A percentile compares a stretch with the other conserved stretches of the same genome.
Conservation (phyloP, 2,888 invertebrate genomes). For the Pterobdella sp. region DNA sequence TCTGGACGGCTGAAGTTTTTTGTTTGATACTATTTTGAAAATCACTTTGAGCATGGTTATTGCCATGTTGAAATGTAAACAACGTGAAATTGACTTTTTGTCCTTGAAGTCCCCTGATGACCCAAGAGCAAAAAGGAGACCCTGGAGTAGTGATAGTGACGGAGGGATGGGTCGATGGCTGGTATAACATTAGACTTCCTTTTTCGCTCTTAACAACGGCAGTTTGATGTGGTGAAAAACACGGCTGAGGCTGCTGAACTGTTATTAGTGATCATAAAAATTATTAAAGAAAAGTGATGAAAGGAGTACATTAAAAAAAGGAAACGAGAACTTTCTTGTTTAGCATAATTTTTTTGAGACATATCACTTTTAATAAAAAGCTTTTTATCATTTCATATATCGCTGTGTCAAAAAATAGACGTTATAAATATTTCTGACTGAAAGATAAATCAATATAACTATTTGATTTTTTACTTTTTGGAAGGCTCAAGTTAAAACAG, state of each 20-base stretch:
- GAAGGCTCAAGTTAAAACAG: too few relatives aligned
- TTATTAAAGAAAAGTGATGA: neutral
- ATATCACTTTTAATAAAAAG: too few relatives aligned
- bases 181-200: neutral
- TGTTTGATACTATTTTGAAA: neutral
- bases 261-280: neutral
- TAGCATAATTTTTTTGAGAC: too few relatives aligned
- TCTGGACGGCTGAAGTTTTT: too few relatives aligned
- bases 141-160: constrained; percentile 13
- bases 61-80: constrained; percentile 26
- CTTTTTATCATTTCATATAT: too few relatives aligned
- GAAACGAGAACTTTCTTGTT: too few relatives aligned
- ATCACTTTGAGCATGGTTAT: neutral
- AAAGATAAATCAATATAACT: too few relatives aligned
- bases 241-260: neutral
- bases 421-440: too few relatives aligned
- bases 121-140: constrained; percentile 31
- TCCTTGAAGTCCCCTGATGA: constrained; percentile 29
- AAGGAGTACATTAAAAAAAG: neutral
- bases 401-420: too few relatives aligned
- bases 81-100: constrained; percentile 31
- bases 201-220: neutral
- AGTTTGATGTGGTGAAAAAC: neutral
- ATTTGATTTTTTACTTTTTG: too few relatives aligned
- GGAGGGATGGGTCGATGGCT: neutral